A percentile compares a stretch with the other conserved stretches of the same genome.
Evolutionary conservation across 2,888 invertebrate genomes (phyloP).

Genomic region (Asteroscopus sphinx): DNA sequence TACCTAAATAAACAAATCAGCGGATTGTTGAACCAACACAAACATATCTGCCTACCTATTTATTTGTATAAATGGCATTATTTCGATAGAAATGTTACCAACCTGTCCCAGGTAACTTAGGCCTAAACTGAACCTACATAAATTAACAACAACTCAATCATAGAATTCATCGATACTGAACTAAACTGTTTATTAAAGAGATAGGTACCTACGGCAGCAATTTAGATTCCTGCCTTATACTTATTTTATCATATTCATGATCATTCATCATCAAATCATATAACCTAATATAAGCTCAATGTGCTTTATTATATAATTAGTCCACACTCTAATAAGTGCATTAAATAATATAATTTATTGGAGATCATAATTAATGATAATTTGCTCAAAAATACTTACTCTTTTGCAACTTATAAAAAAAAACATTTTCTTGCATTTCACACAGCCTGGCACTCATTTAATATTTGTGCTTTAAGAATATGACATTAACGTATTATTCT

Average conservation of each 20-base stretch:
- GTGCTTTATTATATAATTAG: neutral
- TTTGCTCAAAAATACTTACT: no score
- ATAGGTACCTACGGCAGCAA: neutral
- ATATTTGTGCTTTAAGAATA: conserved; percentile 6
- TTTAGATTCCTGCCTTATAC: neutral
- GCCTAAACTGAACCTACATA: conserved; percentile 36
- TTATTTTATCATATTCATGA: neutral
- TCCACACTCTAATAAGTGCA: neutral
- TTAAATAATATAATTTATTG: neutral
- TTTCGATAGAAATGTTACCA: conserved; percentile 16
- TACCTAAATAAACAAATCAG: neutral
- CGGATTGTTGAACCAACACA: neutral
- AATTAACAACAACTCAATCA: conserved; percentile 18
- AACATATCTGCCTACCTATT: conserved; percentile 1
- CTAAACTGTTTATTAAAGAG: conserved; percentile 9
- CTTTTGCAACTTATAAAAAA: no score
- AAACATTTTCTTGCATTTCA: neutral
- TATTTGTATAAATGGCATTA: conserved; percentile 5
- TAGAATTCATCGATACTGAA: neutral
- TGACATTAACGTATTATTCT: conserved; percentile 49
- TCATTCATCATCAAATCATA: neutral
- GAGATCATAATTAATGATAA: conserved; percentile 1
- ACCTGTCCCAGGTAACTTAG: conserved; percentile 17
- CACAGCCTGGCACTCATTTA: neutral
- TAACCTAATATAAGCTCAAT: neutral